Conservation (phyloP, 2,797 vertebrate genomes). For the Melanotaenia boesemani region DNA sequence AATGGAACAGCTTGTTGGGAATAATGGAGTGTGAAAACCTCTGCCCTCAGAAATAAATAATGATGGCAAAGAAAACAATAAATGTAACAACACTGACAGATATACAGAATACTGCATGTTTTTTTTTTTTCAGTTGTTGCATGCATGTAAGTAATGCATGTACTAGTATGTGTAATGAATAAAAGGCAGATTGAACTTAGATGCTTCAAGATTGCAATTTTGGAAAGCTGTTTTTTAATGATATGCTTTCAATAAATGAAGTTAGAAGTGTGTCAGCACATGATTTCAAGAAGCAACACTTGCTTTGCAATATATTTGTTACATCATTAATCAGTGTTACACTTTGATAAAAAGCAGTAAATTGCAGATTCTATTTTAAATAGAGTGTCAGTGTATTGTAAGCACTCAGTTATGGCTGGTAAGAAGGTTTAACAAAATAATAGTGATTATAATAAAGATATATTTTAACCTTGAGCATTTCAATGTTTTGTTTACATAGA, state of each 20-base stretch:
- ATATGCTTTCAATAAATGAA: neutral
- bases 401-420: neutral
- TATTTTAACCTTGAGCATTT: no score
- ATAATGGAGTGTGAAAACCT: slow-evolving; percentile 69
- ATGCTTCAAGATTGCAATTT: neutral
- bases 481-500: no score
- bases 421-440: neutral
- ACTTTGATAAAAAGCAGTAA: neutral
- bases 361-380: neutral
- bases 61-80: slow-evolving; percentile 13
- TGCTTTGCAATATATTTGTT: neutral
- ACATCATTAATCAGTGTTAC: neutral
- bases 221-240: slow-evolving; percentile 1
- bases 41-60: slow-evolving; percentile 56
- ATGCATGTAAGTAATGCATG: neutral
- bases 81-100: slow-evolving; percentile 17
- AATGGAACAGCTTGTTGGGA: slow-evolving; percentile 58
- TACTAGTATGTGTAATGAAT: neutral
- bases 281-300: neutral
- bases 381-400: neutral
- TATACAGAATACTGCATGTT: slow-evolving; percentile 12
- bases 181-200: neutral
- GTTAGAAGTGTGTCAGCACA: neutral
- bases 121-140: neutral
- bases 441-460: no score